Evolutionary conservation across 2,888 invertebrate genomes (phyloP).

Genomic region (Mythimna albipuncta): DNA sequence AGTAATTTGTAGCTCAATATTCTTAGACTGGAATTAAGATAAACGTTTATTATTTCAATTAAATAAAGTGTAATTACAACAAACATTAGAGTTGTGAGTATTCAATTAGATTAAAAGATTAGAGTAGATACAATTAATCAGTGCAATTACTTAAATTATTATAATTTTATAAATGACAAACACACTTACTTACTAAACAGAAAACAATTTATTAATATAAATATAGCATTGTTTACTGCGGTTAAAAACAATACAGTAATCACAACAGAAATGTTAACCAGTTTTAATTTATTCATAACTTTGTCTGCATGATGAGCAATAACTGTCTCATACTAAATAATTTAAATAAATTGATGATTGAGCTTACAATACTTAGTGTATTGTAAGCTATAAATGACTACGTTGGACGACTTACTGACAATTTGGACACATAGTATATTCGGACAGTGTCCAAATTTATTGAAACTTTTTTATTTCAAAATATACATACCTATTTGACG

Average conservation of each 20-base stretch:
- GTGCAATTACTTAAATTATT: too few relatives aligned
- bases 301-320: not conserved
- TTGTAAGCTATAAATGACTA: not conserved
- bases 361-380: too few relatives aligned
- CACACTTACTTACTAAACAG: not conserved
- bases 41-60: not conserved
- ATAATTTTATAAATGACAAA: too few relatives aligned
- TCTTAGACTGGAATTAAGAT: not conserved
- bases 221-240: slow-evolving; percentile 5
- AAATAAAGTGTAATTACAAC: not conserved
- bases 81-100: not conserved
- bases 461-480: too few relatives aligned
- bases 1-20: not conserved
- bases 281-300: not conserved
- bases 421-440: too few relatives aligned
- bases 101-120: not conserved
- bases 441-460: too few relatives aligned
- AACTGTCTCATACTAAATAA: not conserved
- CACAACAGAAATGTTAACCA: not conserved
- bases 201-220: not conserved
- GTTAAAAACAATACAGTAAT: not conserved
- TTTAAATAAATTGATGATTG: not conserved
- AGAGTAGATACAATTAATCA: too few relatives aligned
- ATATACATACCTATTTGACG: too few relatives aligned
- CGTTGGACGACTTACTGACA: too few relatives aligned